Conservation (phyloP, 2,113 vertebrate species). For the Rhineura floridana region DNA sequence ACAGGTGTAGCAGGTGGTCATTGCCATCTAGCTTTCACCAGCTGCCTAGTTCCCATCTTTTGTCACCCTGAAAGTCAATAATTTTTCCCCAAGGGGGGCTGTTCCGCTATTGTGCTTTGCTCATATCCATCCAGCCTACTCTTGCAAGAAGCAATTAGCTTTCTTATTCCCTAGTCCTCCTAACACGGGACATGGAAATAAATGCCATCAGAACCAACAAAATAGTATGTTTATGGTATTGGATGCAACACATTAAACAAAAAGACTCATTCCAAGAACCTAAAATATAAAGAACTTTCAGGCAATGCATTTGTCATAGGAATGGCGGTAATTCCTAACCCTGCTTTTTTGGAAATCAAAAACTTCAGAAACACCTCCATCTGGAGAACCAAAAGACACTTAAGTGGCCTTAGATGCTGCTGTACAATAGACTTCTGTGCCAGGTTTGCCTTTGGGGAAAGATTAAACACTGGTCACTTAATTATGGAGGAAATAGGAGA, state of each 20-base stretch:
- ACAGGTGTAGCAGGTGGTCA: not conserved
- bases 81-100: not conserved
- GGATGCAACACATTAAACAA: not conserved
- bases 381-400: not conserved
- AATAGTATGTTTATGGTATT: not conserved
- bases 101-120: not conserved
- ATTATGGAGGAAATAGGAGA: not conserved
- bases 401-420: not conserved
- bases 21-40: not conserved
- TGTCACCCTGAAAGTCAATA: not conserved
- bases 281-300: not conserved
- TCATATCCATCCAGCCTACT: not conserved
- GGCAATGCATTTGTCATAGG: not conserved
- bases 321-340: not conserved
- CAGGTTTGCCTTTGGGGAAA: not conserved
- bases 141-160: not conserved
- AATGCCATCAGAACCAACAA: not conserved
- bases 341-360: not conserved
- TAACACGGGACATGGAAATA: not conserved
- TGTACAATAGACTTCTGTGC: not conserved
- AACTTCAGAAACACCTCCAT: not conserved
- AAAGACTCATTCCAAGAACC: not conserved
- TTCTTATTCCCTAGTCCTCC: not conserved
- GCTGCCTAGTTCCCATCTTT: not conserved
- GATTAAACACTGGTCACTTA: not conserved